phyloP scores from a whole-genome alignment of 2,888 invertebrate genomes.

The Phalangium opilio region DNA sequence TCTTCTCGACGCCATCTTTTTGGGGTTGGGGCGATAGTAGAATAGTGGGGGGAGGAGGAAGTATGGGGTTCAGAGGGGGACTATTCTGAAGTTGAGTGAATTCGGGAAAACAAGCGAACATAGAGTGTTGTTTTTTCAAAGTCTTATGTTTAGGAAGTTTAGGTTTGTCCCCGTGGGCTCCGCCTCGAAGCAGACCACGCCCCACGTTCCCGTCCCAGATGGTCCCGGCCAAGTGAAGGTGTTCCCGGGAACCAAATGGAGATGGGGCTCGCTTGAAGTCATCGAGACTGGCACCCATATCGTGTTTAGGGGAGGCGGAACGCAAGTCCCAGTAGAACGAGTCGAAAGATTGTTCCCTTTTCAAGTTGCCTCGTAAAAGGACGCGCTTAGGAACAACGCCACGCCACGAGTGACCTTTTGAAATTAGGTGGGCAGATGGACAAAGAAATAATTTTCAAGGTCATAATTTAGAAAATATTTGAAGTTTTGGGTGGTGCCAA shows the following conservation, averaged over 20 bases:
- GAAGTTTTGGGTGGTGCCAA: too few relatives aligned
- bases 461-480: too few relatives aligned
- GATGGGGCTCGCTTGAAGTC: conserved; percentile 19
- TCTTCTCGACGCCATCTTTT: too few relatives aligned
- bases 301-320: conserved; percentile 13
- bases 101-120: conserved; percentile 23
- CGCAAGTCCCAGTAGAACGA: conserved; percentile 23
- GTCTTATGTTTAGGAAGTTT: conserved; percentile 22
- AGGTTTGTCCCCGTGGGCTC: conserved; percentile 11
- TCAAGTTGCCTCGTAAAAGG: conserved; percentile 18
- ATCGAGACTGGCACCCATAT: conserved; percentile 18
- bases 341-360: conserved; percentile 23
- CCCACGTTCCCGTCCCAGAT: conserved; percentile 18
- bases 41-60: neutral
- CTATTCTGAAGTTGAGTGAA: conserved; percentile 14
- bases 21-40: too few relatives aligned
- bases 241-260: conserved; percentile 21
- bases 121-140: conserved; percentile 23
- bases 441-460: neutral
- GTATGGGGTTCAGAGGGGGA: conserved; percentile 1
- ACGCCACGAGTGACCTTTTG: conserved; percentile 6
- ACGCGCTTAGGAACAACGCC: conserved; percentile 18
- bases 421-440: too few relatives aligned
- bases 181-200: neutral
- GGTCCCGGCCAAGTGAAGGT: conserved; percentile 15